Conservation (phyloP, 1,140 invertebrate genomes). For the Drosophila sproati region DNA sequence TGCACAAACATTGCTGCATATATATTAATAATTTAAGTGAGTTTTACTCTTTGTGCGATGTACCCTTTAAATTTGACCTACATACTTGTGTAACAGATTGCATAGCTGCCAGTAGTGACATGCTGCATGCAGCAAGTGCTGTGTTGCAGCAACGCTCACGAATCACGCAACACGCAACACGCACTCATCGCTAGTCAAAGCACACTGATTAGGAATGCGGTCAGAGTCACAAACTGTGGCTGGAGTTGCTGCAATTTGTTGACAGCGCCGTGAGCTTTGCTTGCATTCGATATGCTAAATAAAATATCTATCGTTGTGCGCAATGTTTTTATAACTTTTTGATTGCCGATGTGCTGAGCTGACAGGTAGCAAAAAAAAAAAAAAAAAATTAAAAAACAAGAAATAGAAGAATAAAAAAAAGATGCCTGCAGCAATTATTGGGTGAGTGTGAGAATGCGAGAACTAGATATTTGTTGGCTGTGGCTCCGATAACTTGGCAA, state of each 20-base stretch:
- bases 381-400: not conserved
- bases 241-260: constrained; percentile 52
- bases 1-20: too few relatives aligned
- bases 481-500: constrained; percentile 44
- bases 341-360: constrained; percentile 52
- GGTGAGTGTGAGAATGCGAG: constrained; percentile 59
- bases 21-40: too few relatives aligned
- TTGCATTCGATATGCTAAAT: constrained; percentile 63
- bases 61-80: too few relatives aligned
- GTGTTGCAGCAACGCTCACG: too few relatives aligned
- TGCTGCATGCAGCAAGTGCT: too few relatives aligned
- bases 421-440: constrained; percentile 66
- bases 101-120: too few relatives aligned
- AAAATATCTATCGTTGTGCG: constrained; percentile 34
- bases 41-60: too few relatives aligned
- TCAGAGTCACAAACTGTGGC: constrained; percentile 1
- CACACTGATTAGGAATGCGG: constrained; percentile 37
- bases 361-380: constrained; percentile 24
- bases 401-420: constrained; percentile 19
- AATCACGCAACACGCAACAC: too few relatives aligned
- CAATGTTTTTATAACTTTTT: constrained; percentile 70
- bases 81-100: too few relatives aligned
- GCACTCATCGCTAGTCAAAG: not conserved
- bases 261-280: constrained; percentile 25
- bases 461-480: constrained; percentile 59